Conservation (phyloP, 2,888 invertebrate genomes). For the Physocephala rufipes region DNA sequence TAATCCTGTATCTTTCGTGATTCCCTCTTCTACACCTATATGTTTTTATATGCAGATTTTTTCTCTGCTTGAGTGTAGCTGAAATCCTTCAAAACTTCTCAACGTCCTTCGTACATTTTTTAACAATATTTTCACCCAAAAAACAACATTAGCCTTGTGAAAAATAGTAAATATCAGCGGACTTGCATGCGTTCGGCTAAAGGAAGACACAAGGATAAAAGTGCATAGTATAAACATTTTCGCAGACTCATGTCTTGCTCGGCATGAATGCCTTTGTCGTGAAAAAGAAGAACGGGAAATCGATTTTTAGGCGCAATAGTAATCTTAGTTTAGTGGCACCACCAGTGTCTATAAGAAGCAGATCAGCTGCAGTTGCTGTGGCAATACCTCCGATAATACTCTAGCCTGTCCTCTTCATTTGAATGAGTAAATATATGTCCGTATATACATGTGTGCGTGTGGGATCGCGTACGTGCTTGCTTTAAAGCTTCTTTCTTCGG, state of each 20-base stretch:
- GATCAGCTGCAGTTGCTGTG: background rate
- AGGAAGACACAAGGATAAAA: background rate
- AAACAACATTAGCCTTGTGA: slow-evolving; percentile 1
- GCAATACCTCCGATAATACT: background rate
- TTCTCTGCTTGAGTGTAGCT: background rate
- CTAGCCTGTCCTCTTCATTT: background rate
- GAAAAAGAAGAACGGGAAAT: background rate
- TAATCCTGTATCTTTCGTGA: background rate
- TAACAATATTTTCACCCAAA: background rate
- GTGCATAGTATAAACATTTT: background rate
- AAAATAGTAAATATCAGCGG: background rate
- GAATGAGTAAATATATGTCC: slow-evolving; percentile 14
- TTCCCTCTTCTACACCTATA: no score
- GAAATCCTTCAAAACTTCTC: background rate
- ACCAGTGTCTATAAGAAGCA: background rate
- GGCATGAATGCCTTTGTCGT: background rate
- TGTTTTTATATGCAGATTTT: background rate
- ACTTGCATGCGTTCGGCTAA: background rate
- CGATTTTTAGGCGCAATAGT: slow-evolving; percentile 32
- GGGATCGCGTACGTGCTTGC: slow-evolving; percentile 2
- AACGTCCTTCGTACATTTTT: slow-evolving; percentile 6
- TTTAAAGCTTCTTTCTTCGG: slow-evolving; percentile 17
- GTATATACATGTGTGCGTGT: background rate
- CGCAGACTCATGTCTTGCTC: no score
- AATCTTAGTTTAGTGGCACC: slow-evolving; percentile 14